phyloP scores from a whole-genome alignment of 1,140 invertebrate species.

The Diorhabda carinulata region DNA sequence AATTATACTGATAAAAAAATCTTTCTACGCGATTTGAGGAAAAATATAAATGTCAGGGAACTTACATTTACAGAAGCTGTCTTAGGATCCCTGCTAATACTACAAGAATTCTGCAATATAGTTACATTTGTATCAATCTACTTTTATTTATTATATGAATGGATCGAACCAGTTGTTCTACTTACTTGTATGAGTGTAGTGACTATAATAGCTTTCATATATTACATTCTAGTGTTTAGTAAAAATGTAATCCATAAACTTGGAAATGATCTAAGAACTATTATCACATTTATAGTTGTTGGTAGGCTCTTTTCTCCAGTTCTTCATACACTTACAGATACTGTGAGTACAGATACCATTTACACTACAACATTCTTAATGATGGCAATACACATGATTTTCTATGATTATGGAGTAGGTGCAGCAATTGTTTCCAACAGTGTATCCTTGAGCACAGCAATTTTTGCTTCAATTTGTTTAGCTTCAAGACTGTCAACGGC shows the following conservation, averaged over 20 bases:
- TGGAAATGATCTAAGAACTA: slow-evolving; percentile 52
- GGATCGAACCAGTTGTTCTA: slow-evolving; percentile 58
- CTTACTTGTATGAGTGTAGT: slow-evolving; percentile 54
- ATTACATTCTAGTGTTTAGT: slow-evolving; percentile 49
- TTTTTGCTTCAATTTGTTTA: slow-evolving; percentile 91
- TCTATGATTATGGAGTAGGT: slow-evolving; percentile 85
- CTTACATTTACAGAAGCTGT: slow-evolving; percentile 66
- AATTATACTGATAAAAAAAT: slow-evolving; percentile 81
- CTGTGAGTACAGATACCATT: slow-evolving; percentile 95
- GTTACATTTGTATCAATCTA: slow-evolving; percentile 73
- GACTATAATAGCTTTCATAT: slow-evolving; percentile 55
- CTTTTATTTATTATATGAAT: slow-evolving; percentile 66
- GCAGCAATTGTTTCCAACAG: slow-evolving; percentile 78
- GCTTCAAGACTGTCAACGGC: slow-evolving; percentile 83
- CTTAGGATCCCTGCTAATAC: slow-evolving; percentile 67
- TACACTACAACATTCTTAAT: slow-evolving; percentile 86
- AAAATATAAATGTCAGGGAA: slow-evolving; percentile 74
- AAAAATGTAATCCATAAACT: slow-evolving; percentile 24
- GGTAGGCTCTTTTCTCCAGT: slow-evolving; percentile 85
- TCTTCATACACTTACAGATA: slow-evolving; percentile 91
- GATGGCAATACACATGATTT: slow-evolving; percentile 83
- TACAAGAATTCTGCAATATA: slow-evolving; percentile 71
- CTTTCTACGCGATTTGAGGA: slow-evolving; percentile 81
- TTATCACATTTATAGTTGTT: slow-evolving; percentile 75
- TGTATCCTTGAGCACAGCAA: slow-evolving; percentile 82